Percentiles rank a stretch among this genome's conserved stretches.
phyloP scores from a whole-genome alignment of 2,888 invertebrate species.

The Lordiphosa fenestrarum region DNA sequence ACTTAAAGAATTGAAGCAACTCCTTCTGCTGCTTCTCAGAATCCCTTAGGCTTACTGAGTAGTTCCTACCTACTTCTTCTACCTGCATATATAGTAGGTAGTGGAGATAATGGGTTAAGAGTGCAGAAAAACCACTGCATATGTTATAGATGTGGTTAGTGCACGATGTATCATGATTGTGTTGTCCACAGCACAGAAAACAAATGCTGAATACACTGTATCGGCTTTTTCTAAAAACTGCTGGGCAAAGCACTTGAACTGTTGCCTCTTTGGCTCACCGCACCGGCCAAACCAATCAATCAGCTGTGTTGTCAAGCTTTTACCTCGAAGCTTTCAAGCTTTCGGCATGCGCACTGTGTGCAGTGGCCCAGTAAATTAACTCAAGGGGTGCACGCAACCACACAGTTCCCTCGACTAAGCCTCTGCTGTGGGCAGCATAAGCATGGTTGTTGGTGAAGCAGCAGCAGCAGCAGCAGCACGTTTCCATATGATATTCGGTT shows the following conservation, averaged over 20 bases:
- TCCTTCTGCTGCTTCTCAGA: too few species aligned
- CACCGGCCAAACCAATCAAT: slow-evolving; percentile 6
- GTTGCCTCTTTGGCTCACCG: slow-evolving; percentile 1
- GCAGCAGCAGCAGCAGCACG: slow-evolving; percentile 38
- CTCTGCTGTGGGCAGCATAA: slow-evolving; percentile 38
- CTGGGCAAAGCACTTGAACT: slow-evolving; percentile 15
- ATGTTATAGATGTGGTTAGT: too few species aligned
- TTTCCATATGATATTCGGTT: slow-evolving; percentile 60
- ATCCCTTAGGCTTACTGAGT: too few species aligned
- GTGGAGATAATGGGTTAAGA: too few species aligned
- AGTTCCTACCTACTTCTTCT: too few species aligned
- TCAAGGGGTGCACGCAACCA: slow-evolving; percentile 5
- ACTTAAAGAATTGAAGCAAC: too few species aligned
- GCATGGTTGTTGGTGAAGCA: slow-evolving; percentile 10
- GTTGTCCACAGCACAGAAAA: too few species aligned
- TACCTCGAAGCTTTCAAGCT: slow-evolving; percentile 61
- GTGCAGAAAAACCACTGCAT: too few species aligned
- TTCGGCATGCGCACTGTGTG: slow-evolving; percentile 31
- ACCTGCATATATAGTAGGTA: too few species aligned
- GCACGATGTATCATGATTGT: too few species aligned
- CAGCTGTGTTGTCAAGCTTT: slow-evolving; percentile 37
- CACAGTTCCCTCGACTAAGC: neutral
- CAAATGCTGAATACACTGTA: too few species aligned
- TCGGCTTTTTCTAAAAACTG: too few species aligned
- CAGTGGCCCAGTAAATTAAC: slow-evolving; percentile 39